Evolutionary conservation across 2,888 invertebrate genomes (phyloP), one percentile per base, ranked within the genome.

Genomic region (Drosophila parthenogenetica): DNA sequence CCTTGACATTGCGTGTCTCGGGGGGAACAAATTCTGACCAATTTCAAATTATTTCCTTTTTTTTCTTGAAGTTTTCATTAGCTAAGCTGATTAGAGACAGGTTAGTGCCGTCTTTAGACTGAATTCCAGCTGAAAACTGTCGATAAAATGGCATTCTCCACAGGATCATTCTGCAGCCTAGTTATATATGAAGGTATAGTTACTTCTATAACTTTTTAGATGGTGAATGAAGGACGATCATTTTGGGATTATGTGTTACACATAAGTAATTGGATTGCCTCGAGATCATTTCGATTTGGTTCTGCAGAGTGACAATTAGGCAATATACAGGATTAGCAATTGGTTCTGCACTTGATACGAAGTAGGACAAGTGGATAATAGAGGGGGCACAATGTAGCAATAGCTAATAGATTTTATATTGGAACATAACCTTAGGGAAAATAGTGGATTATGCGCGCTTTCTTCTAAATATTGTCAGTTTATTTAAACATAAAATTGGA

Each of bases 51-150:
- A 8, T 29, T 29, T 8, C 8, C 8, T 25, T 25, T 25, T 25
- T 25, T 7, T 43, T 57, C 43, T 50, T 61, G 39, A 50, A 55
- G 57, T 72, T 73, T 69, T 68, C 60, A 63, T 70, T 71, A 64
- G 77, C 49, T 87, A 83, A 83, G 83, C 83, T 85, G 86, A 82
- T 87, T 83, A 81, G 39, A 43, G 35, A 40, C 25, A 40, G 40
- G 39, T 29, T 48, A 53, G 49, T 50, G 16, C n/a, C 22, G n/a
- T 49, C 43, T 17, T 50, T 29, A 53, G 66, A 65, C 55, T 60
- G 49, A 37, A 22, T 48, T 64, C 32, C 87, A 83, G 68, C 72
- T 81, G 81, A 70, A 87, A 75, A 59, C 22, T 45, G 11, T 10
- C 40, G 46, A 68, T 73, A 69, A 63, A 71, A 59, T 55, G 53